Percentiles rank a stretch among this genome's conserved stretches.
These are phyloP conservation scores for Bergia sp. DNA, from an alignment of 92 coral and sea anemone genomes.

Conservation along the genomic window DNA sequence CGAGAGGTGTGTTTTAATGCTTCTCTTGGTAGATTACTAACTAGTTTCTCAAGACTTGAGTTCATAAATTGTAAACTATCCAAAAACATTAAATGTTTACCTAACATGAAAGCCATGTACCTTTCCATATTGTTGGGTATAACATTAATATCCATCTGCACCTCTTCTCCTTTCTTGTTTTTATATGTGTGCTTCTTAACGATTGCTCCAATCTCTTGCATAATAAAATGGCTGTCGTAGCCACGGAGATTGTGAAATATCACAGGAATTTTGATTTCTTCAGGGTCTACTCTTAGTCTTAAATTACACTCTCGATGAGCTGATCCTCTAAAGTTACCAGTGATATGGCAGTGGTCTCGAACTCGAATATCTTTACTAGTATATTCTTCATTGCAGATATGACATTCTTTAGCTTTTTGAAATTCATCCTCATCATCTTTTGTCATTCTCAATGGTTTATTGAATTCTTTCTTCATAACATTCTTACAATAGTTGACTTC, in stretches of 20 bases:
- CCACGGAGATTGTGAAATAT: slow-evolving; percentile 39
- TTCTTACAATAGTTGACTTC: slow-evolving; percentile 46
- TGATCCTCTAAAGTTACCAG: slow-evolving; percentile 41
- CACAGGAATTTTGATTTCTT: slow-evolving; percentile 10
- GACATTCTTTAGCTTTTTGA: background rate
- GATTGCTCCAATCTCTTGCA: no score
- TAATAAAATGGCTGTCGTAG: no score
- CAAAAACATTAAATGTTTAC: background rate
- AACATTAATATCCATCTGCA: slow-evolving; percentile 8
- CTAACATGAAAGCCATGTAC: no score
- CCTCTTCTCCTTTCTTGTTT: slow-evolving; percentile 5
- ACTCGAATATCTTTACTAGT: slow-evolving; percentile 8
- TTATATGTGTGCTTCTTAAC: no score
- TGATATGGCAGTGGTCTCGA: slow-evolving; percentile 35
- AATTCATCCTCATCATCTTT: slow-evolving; percentile 5
- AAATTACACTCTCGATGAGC: slow-evolving; percentile 48
- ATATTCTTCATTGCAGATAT: slow-evolving; percentile 5
- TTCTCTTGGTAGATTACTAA: slow-evolving; percentile 20
- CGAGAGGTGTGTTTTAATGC: background rate
- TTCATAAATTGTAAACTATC: slow-evolving; percentile 48
- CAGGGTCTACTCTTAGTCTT: background rate
- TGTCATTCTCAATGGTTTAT: slow-evolving; percentile 9
- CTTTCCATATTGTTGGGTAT: no score
- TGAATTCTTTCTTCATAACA: slow-evolving; percentile 15
- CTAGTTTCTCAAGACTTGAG: slow-evolving; percentile 34